These are phyloP conservation scores for Crypturellus tataupa DNA, from an alignment of 2,797 vertebrate genomes.

Conservation along the genomic window DNA sequence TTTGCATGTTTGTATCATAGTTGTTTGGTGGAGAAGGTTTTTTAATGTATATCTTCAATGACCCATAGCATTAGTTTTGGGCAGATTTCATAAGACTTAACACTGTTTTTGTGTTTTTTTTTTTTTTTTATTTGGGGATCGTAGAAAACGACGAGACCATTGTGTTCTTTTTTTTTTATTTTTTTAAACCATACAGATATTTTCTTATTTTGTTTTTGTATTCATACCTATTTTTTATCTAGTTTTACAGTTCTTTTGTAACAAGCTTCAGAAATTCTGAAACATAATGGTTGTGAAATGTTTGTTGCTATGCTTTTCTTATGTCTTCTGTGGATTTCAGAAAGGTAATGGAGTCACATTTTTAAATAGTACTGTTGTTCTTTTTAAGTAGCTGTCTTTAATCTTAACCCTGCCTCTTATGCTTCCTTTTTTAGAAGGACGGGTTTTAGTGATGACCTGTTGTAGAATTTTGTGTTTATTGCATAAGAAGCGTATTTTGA, in stretches of 20 bases:
- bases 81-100: not conserved
- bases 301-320: slow-evolving; percentile 30
- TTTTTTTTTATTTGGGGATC: not conserved
- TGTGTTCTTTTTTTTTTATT: not conserved
- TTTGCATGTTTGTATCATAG: not conserved
- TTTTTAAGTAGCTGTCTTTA: not conserved
- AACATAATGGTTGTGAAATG: not conserved
- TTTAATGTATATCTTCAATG: not conserved
- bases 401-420: not conserved
- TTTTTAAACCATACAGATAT: not conserved
- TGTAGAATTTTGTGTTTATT: not conserved
- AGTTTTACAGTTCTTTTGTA: not conserved
- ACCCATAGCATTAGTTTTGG: not conserved
- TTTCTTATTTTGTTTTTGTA: not conserved
- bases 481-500: not conserved
- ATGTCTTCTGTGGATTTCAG: not conserved
- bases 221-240: not conserved
- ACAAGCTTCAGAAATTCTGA: not conserved
- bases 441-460: not conserved
- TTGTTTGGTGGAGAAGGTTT: not conserved
- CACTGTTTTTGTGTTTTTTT: not conserved
- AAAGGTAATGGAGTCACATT: not conserved
- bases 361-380: not conserved
- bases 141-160: not conserved
- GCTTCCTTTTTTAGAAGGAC: not conserved